Evolutionary conservation across 2,113 vertebrate species (phyloP).

Genomic region (human): GRCh38 chr3:87605501-87606000

Average conservation of each 20-base stretch:
- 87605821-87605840: background rate
- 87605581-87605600: background rate
- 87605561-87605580: background rate
- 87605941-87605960: background rate
- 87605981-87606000: background rate
- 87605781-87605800: background rate
- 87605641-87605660: background rate
- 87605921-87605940: background rate
- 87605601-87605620: background rate
- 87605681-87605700: background rate
- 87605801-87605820: background rate
- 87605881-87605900: background rate
- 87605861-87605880: background rate
- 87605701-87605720: background rate
- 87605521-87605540: background rate
- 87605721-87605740: background rate
- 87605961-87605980: background rate
- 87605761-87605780: background rate
- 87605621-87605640: background rate
- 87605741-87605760: background rate
- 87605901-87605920: background rate
- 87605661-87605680: background rate
- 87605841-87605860: background rate
- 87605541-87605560: background rate
- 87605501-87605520: background rate